Conservation (phyloP, 2,888 invertebrate species). For the Drosophila mayaguana region DNA sequence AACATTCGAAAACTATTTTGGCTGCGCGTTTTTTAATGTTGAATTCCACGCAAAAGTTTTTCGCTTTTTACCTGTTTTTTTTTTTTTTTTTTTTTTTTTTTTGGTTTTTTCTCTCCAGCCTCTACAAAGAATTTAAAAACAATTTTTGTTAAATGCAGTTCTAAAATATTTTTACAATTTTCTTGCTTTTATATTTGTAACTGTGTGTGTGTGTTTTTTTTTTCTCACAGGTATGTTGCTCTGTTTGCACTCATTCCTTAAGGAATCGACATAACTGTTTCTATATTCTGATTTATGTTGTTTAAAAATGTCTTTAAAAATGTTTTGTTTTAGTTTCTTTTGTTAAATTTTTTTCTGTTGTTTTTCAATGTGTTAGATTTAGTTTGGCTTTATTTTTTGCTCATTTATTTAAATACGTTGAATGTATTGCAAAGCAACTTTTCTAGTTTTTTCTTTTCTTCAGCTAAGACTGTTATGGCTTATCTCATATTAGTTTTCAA, state of each 20-base stretch:
- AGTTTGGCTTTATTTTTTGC: too few relatives aligned
- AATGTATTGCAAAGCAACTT: too few relatives aligned
- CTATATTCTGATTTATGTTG: not conserved
- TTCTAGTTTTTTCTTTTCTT: too few relatives aligned
- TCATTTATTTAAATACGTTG: too few relatives aligned
- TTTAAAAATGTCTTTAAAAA: not conserved
- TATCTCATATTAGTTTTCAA: too few relatives aligned
- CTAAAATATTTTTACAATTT: slow-evolving; percentile 5
- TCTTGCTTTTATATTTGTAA: not conserved
- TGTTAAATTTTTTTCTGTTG: too few relatives aligned
- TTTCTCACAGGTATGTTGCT: not conserved
- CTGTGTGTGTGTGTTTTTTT: not conserved
- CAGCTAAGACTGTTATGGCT: too few relatives aligned
- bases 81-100: not conserved
- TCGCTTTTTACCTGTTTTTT: not conserved
- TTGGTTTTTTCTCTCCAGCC: not conserved
- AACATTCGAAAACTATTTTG: slow-evolving; percentile 41
- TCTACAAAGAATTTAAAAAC: slow-evolving; percentile 31
- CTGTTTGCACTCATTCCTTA: not conserved
- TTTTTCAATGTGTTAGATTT: too few relatives aligned
- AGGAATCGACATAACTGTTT: not conserved
- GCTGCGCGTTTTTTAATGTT: slow-evolving; percentile 28
- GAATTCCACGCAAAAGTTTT: slow-evolving; percentile 16
- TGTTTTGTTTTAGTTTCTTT: too few relatives aligned
- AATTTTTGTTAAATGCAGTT: slow-evolving; percentile 24